Conservation (phyloP, 1,140 invertebrate species). For the Leptinotarsa texana region DNA sequence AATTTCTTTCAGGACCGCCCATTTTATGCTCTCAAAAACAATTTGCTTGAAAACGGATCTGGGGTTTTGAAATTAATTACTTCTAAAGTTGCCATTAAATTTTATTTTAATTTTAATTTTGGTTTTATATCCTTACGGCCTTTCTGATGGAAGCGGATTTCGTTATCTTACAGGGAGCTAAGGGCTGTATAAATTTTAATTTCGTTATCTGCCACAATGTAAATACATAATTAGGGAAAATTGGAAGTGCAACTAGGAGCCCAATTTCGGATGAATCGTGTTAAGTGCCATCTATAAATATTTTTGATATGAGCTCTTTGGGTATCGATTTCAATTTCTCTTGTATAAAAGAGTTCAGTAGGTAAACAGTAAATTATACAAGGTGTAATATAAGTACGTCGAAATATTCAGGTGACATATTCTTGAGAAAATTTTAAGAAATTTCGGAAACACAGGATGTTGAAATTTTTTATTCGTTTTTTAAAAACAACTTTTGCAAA, state of each 20-base stretch:
- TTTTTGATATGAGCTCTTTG: too few relatives aligned
- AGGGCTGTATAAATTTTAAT: background rate
- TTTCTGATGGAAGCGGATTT: background rate
- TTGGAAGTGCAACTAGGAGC: background rate
- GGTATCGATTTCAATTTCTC: too few relatives aligned
- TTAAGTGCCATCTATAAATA: too few relatives aligned
- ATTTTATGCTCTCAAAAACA: background rate
- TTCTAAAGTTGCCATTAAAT: background rate
- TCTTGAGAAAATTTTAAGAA: too few relatives aligned
- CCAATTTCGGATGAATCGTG: too few relatives aligned
- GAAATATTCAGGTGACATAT: too few relatives aligned
- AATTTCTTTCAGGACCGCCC: background rate
- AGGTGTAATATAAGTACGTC: too few relatives aligned
- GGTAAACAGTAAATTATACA: too few relatives aligned
- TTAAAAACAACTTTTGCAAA: too few relatives aligned
- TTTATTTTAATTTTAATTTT: slow-evolving; percentile 2
- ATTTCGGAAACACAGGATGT: too few relatives aligned
- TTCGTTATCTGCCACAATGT: background rate
- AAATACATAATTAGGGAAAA: background rate
- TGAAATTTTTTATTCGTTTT: too few relatives aligned
- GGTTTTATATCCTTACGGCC: background rate
- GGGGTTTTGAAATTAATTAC: background rate
- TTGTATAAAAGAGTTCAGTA: too few relatives aligned
- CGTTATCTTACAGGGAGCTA: background rate
- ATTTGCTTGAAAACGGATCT: background rate